These are phyloP conservation scores for Augochlora pura DNA, from an alignment of 1,140 invertebrate genomes.

Conservation along the genomic window DNA sequence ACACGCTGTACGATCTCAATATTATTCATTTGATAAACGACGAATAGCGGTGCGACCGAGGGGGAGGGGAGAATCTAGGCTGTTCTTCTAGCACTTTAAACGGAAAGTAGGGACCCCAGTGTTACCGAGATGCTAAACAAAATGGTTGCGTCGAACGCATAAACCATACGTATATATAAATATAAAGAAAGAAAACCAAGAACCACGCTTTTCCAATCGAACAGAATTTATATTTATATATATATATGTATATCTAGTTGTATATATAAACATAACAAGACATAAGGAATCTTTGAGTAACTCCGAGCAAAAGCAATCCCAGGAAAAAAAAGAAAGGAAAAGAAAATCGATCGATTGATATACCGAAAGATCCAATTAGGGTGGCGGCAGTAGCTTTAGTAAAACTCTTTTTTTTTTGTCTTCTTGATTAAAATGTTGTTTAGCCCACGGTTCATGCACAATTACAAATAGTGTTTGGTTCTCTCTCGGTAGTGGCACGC, in stretches of 20 bases:
- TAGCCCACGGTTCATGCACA: constrained; percentile 70
- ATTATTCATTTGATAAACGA: constrained; percentile 45
- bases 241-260: constrained; percentile 3
- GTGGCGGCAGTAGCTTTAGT: constrained; percentile 78
- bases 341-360: constrained; percentile 24
- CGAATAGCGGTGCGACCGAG: constrained; percentile 69
- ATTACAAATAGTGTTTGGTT: constrained; percentile 75
- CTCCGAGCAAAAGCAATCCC: constrained; percentile 1
- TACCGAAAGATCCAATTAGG: constrained; percentile 67
- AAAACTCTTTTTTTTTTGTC: constrained; percentile 52
- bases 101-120: constrained; percentile 81
- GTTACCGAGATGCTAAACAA: constrained; percentile 74
- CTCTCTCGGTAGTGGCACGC: constrained; percentile 94
- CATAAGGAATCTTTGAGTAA: background rate
- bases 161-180: background rate
- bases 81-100: constrained; percentile 83
- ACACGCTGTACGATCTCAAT: constrained; percentile 55
- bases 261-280: constrained; percentile 13
- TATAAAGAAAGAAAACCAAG: constrained; percentile 21
- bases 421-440: constrained; percentile 74
- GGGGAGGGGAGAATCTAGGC: constrained; percentile 75
- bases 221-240: constrained; percentile 2
- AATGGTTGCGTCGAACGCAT: constrained; percentile 43
- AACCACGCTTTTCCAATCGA: constrained; percentile 12
- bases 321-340: constrained; percentile 16